These are phyloP conservation scores for Diarsia dahlii DNA, from an alignment of 2,888 invertebrate genomes.

Conservation along the genomic window DNA sequence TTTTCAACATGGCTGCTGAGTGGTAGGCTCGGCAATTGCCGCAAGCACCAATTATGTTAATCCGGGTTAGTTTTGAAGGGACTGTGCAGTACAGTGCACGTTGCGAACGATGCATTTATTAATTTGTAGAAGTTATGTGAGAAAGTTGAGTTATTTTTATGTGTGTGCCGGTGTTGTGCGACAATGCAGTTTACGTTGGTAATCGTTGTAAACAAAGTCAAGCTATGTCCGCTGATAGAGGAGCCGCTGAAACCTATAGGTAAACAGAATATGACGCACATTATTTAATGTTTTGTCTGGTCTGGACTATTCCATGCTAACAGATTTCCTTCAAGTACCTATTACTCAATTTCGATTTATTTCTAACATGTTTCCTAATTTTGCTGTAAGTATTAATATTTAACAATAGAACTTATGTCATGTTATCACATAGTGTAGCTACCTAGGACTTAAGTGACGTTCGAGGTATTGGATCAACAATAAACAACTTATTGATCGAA, in stretches of 20 bases:
- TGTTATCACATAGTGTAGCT: not conserved
- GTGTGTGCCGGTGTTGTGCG: constrained; percentile 76
- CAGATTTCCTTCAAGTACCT: constrained; percentile 36
- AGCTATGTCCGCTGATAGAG: constrained; percentile 85
- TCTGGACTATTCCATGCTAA: constrained; percentile 29
- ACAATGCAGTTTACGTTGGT: constrained; percentile 89
- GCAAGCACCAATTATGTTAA: constrained; percentile 85
- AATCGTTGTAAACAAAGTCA: constrained; percentile 88
- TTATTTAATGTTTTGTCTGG: constrained; percentile 31
- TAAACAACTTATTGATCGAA: constrained; percentile 17
- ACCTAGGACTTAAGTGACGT: not conserved
- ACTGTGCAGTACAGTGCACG: constrained; percentile 84
- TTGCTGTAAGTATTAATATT: not conserved
- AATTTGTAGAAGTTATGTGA: constrained; percentile 81
- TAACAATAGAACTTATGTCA: not conserved
- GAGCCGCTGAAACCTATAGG: constrained; percentile 85
- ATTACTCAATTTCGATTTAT: not conserved
- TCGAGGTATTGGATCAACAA: constrained; percentile 17
- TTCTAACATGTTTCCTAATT: not conserved
- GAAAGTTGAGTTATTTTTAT: constrained; percentile 77
- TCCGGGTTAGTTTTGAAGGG: constrained; percentile 87
- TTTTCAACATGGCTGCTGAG: constrained; percentile 80
- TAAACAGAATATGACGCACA: constrained; percentile 64
- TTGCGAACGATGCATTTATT: constrained; percentile 84
- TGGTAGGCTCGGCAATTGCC: constrained; percentile 83